These are phyloP conservation scores for Carassius gibelio DNA, from an alignment of 2,113 vertebrate genomes.

Conservation along the genomic window DNA sequence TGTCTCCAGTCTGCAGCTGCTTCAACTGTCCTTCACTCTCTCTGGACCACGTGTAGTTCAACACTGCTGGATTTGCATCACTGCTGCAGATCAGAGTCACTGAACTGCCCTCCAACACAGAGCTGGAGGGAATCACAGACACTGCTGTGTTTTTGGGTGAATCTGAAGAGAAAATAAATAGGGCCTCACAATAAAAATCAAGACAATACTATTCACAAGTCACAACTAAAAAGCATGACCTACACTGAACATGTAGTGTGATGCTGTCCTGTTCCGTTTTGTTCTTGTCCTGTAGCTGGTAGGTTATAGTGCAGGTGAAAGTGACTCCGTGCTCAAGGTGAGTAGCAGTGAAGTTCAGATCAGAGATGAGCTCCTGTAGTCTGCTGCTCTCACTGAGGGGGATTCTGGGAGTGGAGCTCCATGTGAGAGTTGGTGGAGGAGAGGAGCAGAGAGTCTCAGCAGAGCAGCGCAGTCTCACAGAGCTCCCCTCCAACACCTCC, in stretches of 20 bases:
- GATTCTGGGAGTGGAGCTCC: too few relatives aligned
- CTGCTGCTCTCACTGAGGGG: neutral
- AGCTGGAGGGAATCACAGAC: constrained; percentile 52
- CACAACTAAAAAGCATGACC: constrained; percentile 51
- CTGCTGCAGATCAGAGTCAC: constrained; percentile 68
- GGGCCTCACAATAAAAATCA: too few relatives aligned
- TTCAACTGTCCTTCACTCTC: constrained; percentile 50
- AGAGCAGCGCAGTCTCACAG: constrained; percentile 37
- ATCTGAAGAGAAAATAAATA: constrained; percentile 56
- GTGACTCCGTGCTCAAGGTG: neutral
- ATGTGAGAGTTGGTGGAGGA: too few relatives aligned
- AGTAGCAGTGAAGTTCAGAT: neutral
- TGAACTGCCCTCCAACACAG: constrained; percentile 59
- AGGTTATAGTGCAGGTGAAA: constrained; percentile 20
- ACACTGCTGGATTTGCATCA: constrained; percentile 62
- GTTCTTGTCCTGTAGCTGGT: constrained; percentile 35
- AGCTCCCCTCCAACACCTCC: constrained; percentile 45
- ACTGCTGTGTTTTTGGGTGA: constrained; percentile 66
- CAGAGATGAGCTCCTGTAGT: constrained; percentile 41
- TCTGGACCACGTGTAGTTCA: constrained; percentile 71
- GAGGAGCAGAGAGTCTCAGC: too few relatives aligned
- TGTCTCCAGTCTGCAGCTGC: constrained; percentile 46
- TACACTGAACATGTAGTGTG: neutral
- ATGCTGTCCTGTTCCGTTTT: neutral
- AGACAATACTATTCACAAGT: too few relatives aligned